Conservation (phyloP, 92 coral and sea anemone genomes). For the Bergia puertoricense region DNA sequence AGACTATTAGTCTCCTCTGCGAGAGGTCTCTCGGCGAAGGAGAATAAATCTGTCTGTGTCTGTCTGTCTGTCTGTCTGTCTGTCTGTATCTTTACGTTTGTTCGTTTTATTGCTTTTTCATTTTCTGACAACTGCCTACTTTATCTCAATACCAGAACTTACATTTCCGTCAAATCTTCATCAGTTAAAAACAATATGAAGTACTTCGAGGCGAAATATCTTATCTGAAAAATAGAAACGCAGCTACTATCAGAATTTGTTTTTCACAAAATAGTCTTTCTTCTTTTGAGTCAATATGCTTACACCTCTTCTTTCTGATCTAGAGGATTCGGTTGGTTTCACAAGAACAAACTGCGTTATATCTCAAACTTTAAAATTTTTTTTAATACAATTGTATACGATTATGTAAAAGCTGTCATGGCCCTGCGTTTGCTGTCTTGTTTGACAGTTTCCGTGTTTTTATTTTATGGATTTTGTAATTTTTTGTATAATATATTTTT, state of each 20-base stretch:
- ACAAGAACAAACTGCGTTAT: background rate
- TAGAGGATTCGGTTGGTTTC: background rate
- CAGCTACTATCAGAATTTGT: background rate
- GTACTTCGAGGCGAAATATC: constrained; percentile 61
- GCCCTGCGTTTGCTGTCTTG: no score
- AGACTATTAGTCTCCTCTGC: no score
- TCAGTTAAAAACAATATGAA: constrained; percentile 58
- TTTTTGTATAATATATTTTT: no score
- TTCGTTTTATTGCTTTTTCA: background rate
- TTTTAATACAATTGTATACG: no score
- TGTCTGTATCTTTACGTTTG: background rate
- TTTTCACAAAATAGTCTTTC: background rate
- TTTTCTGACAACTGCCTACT: background rate
- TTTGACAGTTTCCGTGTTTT: no score
- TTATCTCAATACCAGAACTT: constrained; percentile 28
- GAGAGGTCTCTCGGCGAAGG: no score
- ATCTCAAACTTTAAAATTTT: no score
- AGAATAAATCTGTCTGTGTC: background rate
- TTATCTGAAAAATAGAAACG: constrained; percentile 45
- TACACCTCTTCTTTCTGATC: no score
- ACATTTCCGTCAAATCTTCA: constrained; percentile 73
- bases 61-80: background rate
- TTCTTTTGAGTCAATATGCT: background rate
- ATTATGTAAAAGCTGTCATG: no score
- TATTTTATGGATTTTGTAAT: no score